Base-by-base conservation (phyloP, 2,888 invertebrate species). In the Incurvaria masculella region DNA sequence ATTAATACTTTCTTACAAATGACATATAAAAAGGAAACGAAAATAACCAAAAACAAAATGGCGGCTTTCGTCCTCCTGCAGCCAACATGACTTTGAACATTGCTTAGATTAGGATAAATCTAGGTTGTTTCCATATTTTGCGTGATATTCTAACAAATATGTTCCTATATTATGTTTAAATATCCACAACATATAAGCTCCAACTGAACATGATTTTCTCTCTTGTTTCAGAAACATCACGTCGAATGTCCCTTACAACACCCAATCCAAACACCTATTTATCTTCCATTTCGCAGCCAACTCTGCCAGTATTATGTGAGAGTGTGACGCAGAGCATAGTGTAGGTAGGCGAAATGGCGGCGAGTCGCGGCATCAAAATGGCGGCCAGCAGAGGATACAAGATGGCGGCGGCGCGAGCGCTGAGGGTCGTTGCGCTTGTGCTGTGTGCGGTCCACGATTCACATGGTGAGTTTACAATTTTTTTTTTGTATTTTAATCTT, bases 301-400 rank as follows among this genome's bases (percentile, higher is more conserved):
- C 57, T 58, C 5, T 52, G 58, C 59, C 61, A 61, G 56, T 68
- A 72, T 67, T 68, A 74, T 76, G 75, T 76, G 73, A 73, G 65
- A 66, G 46, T 58, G 58, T 57, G 70, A 61, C 49, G 23, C 54
- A 23, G n/a, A 53, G 66, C 61, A 64, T 63, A 64, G 66, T 65
- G 64, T 60, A 56, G 51, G 49, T 59, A 52, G 53, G n/a, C n/a
- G n/a, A n/a, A n/a, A n/a, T n/a, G n/a, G n/a, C n/a, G n/a, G n/a
- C n/a, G n/a, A n/a, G n/a, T n/a, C n/a, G n/a, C n/a, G n/a, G 23
- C 10, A 23, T 50, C 49, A 52, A 14, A 16, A 69, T 69, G 71
- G 66, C 63, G 52, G 66, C 69, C 69, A 69, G 71, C 53, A 65
- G 63, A 64, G 60, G 61, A 60, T 42, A 3, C 40, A 44, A 47